Evolutionary conservation across 92 coral and sea anemone genomes (phyloP).

Genomic region (Epizoanthus scotinus): DNA sequence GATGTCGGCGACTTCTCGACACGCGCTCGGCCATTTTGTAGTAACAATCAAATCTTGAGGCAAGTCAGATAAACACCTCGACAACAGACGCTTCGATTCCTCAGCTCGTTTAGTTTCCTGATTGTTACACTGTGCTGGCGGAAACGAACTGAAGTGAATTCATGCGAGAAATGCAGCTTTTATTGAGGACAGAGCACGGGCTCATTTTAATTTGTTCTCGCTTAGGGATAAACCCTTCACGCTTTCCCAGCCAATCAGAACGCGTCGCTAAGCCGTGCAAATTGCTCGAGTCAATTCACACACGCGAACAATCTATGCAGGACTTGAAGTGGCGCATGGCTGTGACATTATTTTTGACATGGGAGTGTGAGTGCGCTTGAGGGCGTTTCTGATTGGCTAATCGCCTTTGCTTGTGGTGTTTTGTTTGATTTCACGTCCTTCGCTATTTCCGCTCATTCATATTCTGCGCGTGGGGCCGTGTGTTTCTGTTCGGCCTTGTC

Average conservation of each 20-base stretch:
- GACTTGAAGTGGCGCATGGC: slow-evolving; percentile 21
- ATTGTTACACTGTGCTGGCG: background rate
- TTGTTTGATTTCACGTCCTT: slow-evolving; percentile 14
- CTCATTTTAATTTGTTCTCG: slow-evolving; percentile 27
- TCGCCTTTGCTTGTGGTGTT: slow-evolving; percentile 32
- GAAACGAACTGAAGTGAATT: slow-evolving; percentile 33
- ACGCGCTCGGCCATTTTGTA: slow-evolving; percentile 34
- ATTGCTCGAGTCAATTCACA: slow-evolving; percentile 30
- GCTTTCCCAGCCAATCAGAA: slow-evolving; percentile 28
- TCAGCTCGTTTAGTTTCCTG: background rate
- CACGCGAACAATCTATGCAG: slow-evolving; percentile 37
- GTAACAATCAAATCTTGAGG: background rate
- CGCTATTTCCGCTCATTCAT: slow-evolving; percentile 28
- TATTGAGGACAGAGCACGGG: slow-evolving; percentile 28
- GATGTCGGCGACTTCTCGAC: slow-evolving; percentile 29
- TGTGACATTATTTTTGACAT: slow-evolving; percentile 13
- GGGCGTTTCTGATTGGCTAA: slow-evolving; percentile 6
- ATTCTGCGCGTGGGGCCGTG: slow-evolving; percentile 43
- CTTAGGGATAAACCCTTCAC: slow-evolving; percentile 46
- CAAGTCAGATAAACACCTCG: background rate
- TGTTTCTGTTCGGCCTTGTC: slow-evolving; percentile 2
- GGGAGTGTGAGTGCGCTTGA: slow-evolving; percentile 36
- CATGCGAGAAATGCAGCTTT: slow-evolving; percentile 26
- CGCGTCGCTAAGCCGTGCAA: slow-evolving; percentile 34
- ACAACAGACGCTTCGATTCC: background rate